These are phyloP conservation scores for Lithophane ornitopus DNA, from an alignment of 2,888 invertebrate genomes.

Conservation along the genomic window DNA sequence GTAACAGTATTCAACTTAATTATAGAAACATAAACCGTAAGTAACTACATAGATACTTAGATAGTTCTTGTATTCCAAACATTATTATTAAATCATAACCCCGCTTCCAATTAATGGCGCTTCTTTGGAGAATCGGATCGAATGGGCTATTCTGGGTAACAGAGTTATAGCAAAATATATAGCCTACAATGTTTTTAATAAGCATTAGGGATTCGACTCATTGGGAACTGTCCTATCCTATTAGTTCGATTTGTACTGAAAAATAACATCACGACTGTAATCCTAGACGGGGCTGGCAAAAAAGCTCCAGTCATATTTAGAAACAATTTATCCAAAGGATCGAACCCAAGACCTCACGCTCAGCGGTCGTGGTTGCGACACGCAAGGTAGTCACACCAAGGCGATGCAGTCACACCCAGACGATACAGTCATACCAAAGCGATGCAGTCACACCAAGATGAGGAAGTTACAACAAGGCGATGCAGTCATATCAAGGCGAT, in stretches of 20 bases:
- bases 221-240: constrained; percentile 16
- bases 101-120: background rate
- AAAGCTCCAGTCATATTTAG: too few relatives aligned
- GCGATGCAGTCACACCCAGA: too few relatives aligned
- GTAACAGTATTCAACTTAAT: too few relatives aligned
- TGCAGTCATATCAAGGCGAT: too few relatives aligned
- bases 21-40: background rate
- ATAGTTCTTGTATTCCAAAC: constrained; percentile 3
- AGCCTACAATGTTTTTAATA: background rate
- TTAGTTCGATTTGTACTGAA: background rate
- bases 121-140: background rate
- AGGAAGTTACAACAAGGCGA: too few relatives aligned
- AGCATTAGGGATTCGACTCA: background rate
- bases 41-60: background rate
- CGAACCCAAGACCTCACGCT: background rate
- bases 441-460: too few relatives aligned
- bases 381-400: too few relatives aligned
- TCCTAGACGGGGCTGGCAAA: too few relatives aligned
- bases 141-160: background rate
- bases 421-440: too few relatives aligned
- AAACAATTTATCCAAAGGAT: too few relatives aligned
- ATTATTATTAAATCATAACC: constrained; percentile 7
- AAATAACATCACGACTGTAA: background rate
- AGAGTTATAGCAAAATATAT: background rate
- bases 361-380: background rate